A percentile compares a stretch with the other conserved stretches of the same genome.
phyloP scores from a whole-genome alignment of 2,888 invertebrate species.

The Autographa pulchrina region DNA sequence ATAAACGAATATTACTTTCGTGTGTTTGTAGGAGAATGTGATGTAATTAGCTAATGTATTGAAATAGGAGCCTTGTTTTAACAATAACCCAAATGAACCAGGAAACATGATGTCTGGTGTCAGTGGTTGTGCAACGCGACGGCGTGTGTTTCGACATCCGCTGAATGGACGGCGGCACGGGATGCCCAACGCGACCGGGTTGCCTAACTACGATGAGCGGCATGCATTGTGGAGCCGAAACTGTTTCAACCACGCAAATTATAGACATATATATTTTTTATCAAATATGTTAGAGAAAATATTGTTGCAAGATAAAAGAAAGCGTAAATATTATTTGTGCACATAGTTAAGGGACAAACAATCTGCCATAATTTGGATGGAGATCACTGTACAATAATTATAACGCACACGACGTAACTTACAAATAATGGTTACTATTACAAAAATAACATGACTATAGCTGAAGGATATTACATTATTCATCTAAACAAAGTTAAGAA shows the following conservation, averaged over 20 bases:
- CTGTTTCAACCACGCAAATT: neutral
- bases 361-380: no score
- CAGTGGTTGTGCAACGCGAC: conserved; percentile 68
- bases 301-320: no score
- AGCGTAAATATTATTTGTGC: no score
- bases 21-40: conserved; percentile 26
- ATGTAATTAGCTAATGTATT: conserved; percentile 17
- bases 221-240: conserved; percentile 29
- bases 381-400: no score
- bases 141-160: conserved; percentile 52
- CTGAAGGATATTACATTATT: neutral
- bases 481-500: neutral
- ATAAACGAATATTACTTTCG: conserved; percentile 39
- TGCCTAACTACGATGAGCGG: conserved; percentile 41
- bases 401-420: no score
- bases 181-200: conserved; percentile 21
- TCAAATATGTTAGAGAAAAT: no score
- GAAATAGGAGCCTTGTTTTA: conserved; percentile 59
- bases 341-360: no score
- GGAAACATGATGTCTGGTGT: conserved; percentile 67
- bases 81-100: conserved; percentile 74
- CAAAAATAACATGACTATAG: neutral
- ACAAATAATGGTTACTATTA: neutral
- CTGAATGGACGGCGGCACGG: conserved; percentile 41
- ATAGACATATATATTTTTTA: no score